A percentile compares a stretch with the other conserved stretches of the same genome.
These are phyloP conservation scores for Schizaphis graminum DNA, from an alignment of 2,888 invertebrate genomes.

Conservation along the genomic window DNA sequence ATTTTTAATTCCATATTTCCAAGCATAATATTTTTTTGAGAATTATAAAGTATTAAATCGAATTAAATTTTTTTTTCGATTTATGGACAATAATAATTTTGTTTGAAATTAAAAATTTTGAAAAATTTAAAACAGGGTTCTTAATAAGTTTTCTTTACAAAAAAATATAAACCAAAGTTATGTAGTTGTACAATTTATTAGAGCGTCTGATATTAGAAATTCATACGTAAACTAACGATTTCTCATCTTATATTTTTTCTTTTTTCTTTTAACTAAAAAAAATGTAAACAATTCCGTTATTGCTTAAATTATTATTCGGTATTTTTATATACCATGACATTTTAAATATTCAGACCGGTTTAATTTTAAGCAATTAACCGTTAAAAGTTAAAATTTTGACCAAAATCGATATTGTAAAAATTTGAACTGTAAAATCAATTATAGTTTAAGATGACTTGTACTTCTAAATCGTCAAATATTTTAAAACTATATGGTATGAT, in stretches of 20 bases:
- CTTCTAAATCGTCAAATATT: background rate
- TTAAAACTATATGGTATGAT: background rate
- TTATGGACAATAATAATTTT: background rate
- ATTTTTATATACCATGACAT: no score
- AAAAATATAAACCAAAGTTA: background rate
- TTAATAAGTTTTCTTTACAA: background rate
- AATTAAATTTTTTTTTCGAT: background rate
- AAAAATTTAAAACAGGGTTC: background rate
- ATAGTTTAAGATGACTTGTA: background rate
- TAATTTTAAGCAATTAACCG: no score
- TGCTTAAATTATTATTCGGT: background rate
- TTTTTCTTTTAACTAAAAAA: background rate
- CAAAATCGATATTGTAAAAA: background rate
- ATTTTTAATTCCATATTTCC: background rate
- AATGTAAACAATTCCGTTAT: background rate
- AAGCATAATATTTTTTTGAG: background rate
- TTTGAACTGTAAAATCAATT: background rate
- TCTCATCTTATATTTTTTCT: background rate
- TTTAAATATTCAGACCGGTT: no score
- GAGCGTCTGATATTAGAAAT: background rate
- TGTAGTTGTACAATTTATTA: background rate
- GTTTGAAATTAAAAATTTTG: background rate
- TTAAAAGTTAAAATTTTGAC: background rate
- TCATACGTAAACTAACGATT: background rate
- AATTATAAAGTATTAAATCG: background rate